These are phyloP conservation scores for Andrena haemorrhoa DNA, from an alignment of 2,888 invertebrate genomes.

Conservation along the genomic window DNA sequence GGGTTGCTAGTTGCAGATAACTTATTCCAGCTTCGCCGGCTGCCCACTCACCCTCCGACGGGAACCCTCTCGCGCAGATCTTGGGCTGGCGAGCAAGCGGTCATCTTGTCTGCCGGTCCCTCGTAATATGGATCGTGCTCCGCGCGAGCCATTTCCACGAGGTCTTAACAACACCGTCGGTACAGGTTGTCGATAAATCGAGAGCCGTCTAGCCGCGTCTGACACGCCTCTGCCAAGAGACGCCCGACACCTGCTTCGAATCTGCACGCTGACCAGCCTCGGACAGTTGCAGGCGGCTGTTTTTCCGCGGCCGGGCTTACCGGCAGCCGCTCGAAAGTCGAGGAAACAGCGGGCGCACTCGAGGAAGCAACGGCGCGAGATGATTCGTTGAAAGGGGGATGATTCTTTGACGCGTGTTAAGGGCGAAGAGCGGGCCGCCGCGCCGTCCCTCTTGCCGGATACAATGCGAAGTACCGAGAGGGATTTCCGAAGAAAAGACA, in stretches of 20 bases:
- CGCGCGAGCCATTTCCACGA: conserved; percentile 73
- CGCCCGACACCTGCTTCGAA: conserved; percentile 60
- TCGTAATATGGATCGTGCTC: conserved; percentile 77
- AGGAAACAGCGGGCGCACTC: conserved; percentile 28
- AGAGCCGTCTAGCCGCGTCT: conserved; percentile 76
- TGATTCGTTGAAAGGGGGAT: conserved; percentile 59
- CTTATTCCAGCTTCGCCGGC: conserved; percentile 79
- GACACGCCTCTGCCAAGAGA: conserved; percentile 72
- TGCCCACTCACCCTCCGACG: conserved; percentile 70
- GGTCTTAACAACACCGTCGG: conserved; percentile 75
- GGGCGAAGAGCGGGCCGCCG: conserved; percentile 16
- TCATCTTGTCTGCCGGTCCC: conserved; percentile 77
- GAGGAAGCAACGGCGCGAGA: conserved; percentile 51
- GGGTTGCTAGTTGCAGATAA: conserved; percentile 83
- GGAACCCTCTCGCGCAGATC: conserved; percentile 75
- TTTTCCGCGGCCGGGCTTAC: background rate
- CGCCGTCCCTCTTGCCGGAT: conserved; percentile 13
- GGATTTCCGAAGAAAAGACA: conserved; percentile 46
- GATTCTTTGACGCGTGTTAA: conserved; percentile 57
- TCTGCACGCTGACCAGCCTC: conserved; percentile 42
- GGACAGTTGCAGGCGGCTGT: conserved; percentile 49
- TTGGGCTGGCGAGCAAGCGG: conserved; percentile 75
- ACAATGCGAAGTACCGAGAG: conserved; percentile 36
- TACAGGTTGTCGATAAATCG: conserved; percentile 84
- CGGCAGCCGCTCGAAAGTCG: background rate